Evolutionary conservation across 1,140 invertebrate genomes (phyloP), one percentile per base, ranked within the genome.

Genomic region (Euura lappo): DNA sequence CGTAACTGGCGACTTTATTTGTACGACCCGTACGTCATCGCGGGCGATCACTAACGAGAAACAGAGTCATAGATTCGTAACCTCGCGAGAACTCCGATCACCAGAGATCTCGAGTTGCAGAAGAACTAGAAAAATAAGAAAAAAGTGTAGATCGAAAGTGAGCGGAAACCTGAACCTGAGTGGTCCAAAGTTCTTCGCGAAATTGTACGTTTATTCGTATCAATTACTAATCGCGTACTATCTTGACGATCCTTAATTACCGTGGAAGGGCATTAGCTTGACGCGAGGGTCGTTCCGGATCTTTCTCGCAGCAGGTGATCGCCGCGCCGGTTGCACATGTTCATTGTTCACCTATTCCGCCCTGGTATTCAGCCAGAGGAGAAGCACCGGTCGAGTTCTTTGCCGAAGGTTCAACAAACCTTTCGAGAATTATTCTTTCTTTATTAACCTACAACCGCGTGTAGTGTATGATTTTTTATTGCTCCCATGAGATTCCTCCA

Each of bases 11-110:
- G 81, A 84, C 80, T 80, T 83, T 77, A 82, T 81, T 84, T 86
- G 85, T 86, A 86, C 82, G 81, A 85, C 82, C 83, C 78, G 74
- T 79, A 77, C 77, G 79, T 83, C 77, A 80, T 60, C 51, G 6
- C 82, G 84, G 81, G 71, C 79, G 83, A 87, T 86, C 84, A 85
- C 80, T 77, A 79, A 81, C 51, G 51, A 60, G 51, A n/a, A 60
- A 3, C 4, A 67, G 6, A 68, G 69, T 46, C 45, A 13, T 46
- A 71, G 68, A n/a, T n/a, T n/a, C n/a, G n/a, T n/a, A n/a, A n/a
- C n/a, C n/a, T n/a, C n/a, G n/a, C n/a, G n/a, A n/a, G n/a, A n/a
- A n/a, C n/a, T n/a, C n/a, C n/a, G n/a, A n/a, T n/a, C n/a, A n/a
- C n/a, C n/a, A n/a, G 28, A 28, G 28, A 28, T 28, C 28, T 28